Evolutionary conservation across 1,140 invertebrate genomes (phyloP), one percentile per base, ranked within the genome.

Genomic region (Harpegnathos saltator): DNA sequence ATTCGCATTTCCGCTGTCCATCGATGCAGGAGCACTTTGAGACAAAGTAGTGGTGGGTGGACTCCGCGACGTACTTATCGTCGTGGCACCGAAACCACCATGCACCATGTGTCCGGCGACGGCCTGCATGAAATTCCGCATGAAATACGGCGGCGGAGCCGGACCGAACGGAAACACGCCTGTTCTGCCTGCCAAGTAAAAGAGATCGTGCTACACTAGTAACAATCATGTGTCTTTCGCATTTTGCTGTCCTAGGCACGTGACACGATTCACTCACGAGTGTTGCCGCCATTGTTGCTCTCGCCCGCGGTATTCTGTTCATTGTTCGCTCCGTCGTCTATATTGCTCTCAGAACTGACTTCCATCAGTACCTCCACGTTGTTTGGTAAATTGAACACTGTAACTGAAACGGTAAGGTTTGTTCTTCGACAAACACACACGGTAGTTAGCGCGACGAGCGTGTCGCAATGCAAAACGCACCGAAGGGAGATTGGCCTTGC

Each of bases 321-420:
- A 89, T 88, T 93, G 81, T 91, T 90, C 33, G 87, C 78, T 71
- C 61, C 82, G 73, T 86, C 48, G 68, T 85, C 92, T 61, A 85
- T 95, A 84, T 95, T 95, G 86, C 95, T 94, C 88, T 95, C 95
- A 22, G 96, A 96, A 14, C 95, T 96, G 56, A 97, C 95, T 92
- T 97, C 96, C 95, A 97, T 96, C 65, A 97, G 95, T 19, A 97
- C 95, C 85, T 96, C 95, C 17, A 96, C 95, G 87, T 95, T 95
- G 65, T 94, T 95, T 1, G 94, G 92, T 84, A 95, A 92, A 75
- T 93, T 94, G 54, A 93, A 92, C 63, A 94, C 91, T 72, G 93
- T 91, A 80, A 90, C 92, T 91, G 82, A 7, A 77, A 54, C 84
- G 82, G 17, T 65, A 58, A 88, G 29, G 19, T 63, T 9, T 44